Conservation (phyloP, 2,888 invertebrate species). For the Epirrita christyi region DNA sequence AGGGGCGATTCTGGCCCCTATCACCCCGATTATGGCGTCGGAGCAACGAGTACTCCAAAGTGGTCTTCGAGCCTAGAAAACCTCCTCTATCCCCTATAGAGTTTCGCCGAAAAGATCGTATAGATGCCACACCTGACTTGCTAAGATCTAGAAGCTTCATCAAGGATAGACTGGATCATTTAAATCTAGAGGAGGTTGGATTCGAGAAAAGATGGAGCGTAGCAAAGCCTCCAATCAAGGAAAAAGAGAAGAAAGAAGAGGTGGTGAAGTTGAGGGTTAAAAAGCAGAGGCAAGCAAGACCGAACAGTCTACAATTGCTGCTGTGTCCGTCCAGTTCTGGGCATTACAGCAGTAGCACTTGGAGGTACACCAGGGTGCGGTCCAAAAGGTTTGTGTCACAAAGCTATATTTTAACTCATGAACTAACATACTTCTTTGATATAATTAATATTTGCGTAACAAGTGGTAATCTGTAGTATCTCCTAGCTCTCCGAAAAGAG, state of each 20-base stretch:
- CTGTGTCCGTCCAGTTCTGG: conserved; percentile 77
- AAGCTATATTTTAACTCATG: no score
- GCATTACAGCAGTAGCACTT: conserved; percentile 78
- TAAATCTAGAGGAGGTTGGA: conserved; percentile 62
- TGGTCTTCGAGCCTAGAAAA: conserved; percentile 76
- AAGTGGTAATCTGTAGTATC: no score
- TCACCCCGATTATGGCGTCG: conserved; percentile 78
- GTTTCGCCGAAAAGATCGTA: conserved; percentile 49
- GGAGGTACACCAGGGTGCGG: conserved; percentile 77
- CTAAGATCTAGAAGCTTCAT: conserved; percentile 65
- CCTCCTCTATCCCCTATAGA: conserved; percentile 72
- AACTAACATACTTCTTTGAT: no score
- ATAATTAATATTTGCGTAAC: neutral
- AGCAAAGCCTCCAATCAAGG: conserved; percentile 63
- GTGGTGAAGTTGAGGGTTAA: conserved; percentile 71
- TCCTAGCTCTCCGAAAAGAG: no score
- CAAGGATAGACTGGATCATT: conserved; percentile 65
- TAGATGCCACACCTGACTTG: conserved; percentile 68
- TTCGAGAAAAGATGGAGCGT: conserved; percentile 64
- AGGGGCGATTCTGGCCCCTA: conserved; percentile 76
- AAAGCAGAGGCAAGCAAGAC: conserved; percentile 73
- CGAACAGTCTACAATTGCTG: conserved; percentile 76
- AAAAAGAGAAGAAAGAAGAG: conserved; percentile 60
- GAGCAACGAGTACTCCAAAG: conserved; percentile 78
- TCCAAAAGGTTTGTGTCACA: conserved; percentile 68